These are phyloP conservation scores for Sanderia malayensis DNA, from an alignment of 30 jellyfish, hydroid and myxozoan species.

Conservation along the genomic window DNA sequence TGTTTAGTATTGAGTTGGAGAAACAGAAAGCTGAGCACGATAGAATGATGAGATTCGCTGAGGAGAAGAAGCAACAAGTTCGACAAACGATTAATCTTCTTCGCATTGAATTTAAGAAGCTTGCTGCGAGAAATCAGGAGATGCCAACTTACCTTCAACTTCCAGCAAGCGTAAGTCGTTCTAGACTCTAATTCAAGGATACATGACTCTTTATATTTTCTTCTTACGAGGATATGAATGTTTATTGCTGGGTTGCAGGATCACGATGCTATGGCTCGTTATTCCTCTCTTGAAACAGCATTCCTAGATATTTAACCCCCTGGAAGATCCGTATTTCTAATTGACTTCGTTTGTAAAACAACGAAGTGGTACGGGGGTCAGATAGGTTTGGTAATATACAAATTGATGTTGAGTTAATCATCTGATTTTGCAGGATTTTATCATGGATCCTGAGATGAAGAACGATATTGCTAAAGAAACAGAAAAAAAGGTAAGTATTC, in stretches of 20 bases:
- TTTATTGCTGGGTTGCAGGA: too few species aligned
- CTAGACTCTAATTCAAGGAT: background rate
- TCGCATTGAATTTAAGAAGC: conserved; percentile 67
- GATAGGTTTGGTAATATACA: too few species aligned
- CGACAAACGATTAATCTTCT: conserved; percentile 57
- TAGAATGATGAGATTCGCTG: conserved; percentile 83
- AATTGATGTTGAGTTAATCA: background rate
- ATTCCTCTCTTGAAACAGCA: too few species aligned
- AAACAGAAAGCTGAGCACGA: conserved; percentile 97
- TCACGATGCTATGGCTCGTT: too few species aligned
- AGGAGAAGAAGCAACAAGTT: conserved; percentile 74
- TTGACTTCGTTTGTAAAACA: too few species aligned
- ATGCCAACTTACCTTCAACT: conserved; percentile 82
- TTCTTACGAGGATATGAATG: too few species aligned
- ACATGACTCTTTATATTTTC: background rate
- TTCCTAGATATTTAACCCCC: too few species aligned
- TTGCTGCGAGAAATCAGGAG: conserved; percentile 54
- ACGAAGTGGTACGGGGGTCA: too few species aligned
- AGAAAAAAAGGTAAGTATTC: conserved; percentile 33
- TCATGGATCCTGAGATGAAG: conserved; percentile 87
- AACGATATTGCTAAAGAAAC: conserved; percentile 68
- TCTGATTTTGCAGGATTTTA: conserved; percentile 69
- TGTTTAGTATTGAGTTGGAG: conserved; percentile 83
- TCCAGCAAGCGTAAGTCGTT: conserved; percentile 53
- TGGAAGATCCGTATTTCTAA: too few species aligned